Evolutionary conservation across 2,888 invertebrate species (phyloP), one percentile per base, ranked within the genome.

Genomic region (Rhagophthalmus giganteus): DNA sequence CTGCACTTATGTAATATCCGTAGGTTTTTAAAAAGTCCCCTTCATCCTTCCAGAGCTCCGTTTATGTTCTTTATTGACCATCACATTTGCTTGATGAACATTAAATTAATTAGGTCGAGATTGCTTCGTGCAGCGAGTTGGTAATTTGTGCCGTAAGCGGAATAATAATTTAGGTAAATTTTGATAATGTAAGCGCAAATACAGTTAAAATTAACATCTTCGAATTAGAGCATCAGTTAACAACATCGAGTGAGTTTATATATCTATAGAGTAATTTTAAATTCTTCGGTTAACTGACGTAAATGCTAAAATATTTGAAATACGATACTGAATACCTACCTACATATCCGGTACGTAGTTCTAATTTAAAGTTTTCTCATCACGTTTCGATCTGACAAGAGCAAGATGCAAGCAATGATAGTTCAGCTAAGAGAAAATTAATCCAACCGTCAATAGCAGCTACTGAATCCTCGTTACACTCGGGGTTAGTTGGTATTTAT

Each of bases 1-100:
- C 26, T 53, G 53, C 53, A 48, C 48, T 48, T 44, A 53, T 48
- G 47, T 48, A 44, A 53, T 53, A 48, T 48, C 53, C 47, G 53
- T 27, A 35, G 41, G 42, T 47, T 53, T 53, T 53, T 38, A 47
- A 47, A 53, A 31, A 31, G 27, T 15, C 53, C 50, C 31, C 46
- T 40, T 34, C n/a, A n/a, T n/a, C n/a, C n/a, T 30, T 20, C 35
- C 32, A 24, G 14, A 44, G 32, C 30, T 41, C 41, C 39, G 30
- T 45, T 37, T 52, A 35, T 41, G 25, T 35, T 34, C 37, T 31
- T 46, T 52, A 46, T 47, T 52, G 46, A 52, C 52, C 46, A 52
- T 46, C 41, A 31, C 46, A 47, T 52, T 50, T 47, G 28, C 37
- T 41, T 47, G 47, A 46, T 52, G 46, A 52, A 35, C 31, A 45